These are phyloP conservation scores for Caenorhabditis imperialis DNA, from an alignment of 2,888 invertebrate species.

Conservation along the genomic window DNA sequence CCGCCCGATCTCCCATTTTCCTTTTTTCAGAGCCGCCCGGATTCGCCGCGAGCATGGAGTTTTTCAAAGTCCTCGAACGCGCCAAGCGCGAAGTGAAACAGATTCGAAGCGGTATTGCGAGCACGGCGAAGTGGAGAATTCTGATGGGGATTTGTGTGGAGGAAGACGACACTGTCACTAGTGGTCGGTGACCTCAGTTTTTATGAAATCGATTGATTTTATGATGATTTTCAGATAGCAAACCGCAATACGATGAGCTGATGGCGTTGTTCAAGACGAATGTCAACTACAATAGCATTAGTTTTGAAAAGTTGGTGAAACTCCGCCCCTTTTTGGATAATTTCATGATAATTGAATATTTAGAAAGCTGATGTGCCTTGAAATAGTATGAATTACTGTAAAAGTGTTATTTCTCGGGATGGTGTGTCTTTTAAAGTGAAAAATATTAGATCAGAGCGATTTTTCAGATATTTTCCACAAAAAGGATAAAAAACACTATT, in stretches of 20 bases:
- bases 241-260: constrained; percentile 11
- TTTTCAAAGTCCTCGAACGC: constrained; percentile 1
- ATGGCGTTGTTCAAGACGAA: constrained; percentile 4
- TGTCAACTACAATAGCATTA: not conserved
- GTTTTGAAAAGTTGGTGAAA: constrained; percentile 27
- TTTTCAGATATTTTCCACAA: no score
- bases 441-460: no score
- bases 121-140: constrained; percentile 3
- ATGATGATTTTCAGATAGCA: constrained; percentile 5
- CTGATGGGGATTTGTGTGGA: constrained; percentile 16
- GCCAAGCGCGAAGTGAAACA: not conserved
- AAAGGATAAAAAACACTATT: not conserved
- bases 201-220: not conserved
- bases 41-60: not conserved
- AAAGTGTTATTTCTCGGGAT: no score
- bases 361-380: no score
- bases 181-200: not conserved
- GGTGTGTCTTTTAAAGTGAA: no score
- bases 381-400: no score
- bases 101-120: not conserved
- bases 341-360: no score
- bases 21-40: no score
- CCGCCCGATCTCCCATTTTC: no score
- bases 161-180: not conserved
- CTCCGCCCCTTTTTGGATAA: no score